Evolutionary conservation across 2,797 vertebrate genomes (phyloP).

Genomic region (Microctenopoma stevenorrisi): DNA sequence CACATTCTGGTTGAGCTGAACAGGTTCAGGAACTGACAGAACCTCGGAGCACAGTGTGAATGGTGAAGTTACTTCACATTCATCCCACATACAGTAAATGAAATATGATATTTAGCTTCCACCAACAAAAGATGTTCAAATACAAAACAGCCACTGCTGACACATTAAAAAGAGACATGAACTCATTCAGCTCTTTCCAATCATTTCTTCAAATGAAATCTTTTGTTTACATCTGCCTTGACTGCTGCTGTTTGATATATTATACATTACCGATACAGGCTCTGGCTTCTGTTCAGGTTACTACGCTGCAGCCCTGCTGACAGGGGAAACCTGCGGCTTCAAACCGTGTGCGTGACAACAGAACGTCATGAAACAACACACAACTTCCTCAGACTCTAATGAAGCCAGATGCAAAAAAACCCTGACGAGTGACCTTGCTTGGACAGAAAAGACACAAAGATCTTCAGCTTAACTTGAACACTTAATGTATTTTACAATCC

Average conservation of each 20-base stretch:
- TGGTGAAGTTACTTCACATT: conserved; percentile 27
- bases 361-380: conserved; percentile 26
- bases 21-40: conserved; percentile 19
- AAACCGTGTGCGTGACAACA: conserved; percentile 43
- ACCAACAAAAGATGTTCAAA: not conserved
- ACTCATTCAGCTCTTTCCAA: not conserved
- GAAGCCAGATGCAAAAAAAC: not conserved
- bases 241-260: not conserved
- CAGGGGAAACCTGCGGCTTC: conserved; percentile 15
- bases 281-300: conserved; percentile 35
- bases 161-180: not conserved
- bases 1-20: not conserved
- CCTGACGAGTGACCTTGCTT: not conserved
- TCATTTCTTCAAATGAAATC: too few species aligned
- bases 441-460: not conserved
- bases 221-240: not conserved
- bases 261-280: not conserved
- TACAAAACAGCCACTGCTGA: conserved; percentile 19
- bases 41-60: conserved; percentile 30
- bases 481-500: not conserved
- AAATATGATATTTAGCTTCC: conserved; percentile 2
- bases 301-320: conserved; percentile 18
- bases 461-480: not conserved
- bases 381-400: conserved; percentile 39
- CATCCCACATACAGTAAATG: not conserved